Evolutionary conservation across 2,113 vertebrate species (phyloP), one percentile per base, ranked within the genome.

Genomic region (Triplophysa siluroides): DNA sequence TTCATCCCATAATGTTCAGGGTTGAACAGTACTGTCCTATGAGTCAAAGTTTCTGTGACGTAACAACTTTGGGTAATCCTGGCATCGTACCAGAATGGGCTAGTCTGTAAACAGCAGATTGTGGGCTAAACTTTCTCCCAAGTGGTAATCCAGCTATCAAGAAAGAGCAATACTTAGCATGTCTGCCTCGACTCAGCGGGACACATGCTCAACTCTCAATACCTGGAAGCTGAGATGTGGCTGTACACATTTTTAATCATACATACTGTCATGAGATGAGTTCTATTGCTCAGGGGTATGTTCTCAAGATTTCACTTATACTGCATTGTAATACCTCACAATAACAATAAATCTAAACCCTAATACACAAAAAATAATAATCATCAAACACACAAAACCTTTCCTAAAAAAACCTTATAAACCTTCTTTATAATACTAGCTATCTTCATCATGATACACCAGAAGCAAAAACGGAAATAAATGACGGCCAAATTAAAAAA

Each of bases 141-240:
- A 58, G 52, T 38, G 70, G 26, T 58, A 72, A 72, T 38, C 70
- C 70, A 56, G 70, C 50, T 26, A 71, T 71, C 50, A 71, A 71
- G 26, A 9, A 12, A 8, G 50, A 71, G 6, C 10, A 26, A 72
- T 58, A 21, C 24, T 58, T 41, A 58, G 52, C 26, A 72, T 54
- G 69, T 16, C 67, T 50, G 67, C 23, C 67, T 69, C 45, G 50
- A 41, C 21, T 16, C 21, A 26, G 21, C 6, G 12, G 8, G 6
- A 47, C 47, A 33, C 3, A 16, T 70, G 47, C 47, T 70, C 5
- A n/a, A 29, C 16, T 70, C 68, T 33, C 19, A 70, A 64, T 24
- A 23, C 12, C 19, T 43, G 41, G 33, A 19, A 68, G 66, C 11
- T 47, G 12, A 47, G 41, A 38, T 67, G 19, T 21, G 12, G 43